Conservation (phyloP, 2,113 vertebrate species). For the Coracopsis vasa region DNA sequence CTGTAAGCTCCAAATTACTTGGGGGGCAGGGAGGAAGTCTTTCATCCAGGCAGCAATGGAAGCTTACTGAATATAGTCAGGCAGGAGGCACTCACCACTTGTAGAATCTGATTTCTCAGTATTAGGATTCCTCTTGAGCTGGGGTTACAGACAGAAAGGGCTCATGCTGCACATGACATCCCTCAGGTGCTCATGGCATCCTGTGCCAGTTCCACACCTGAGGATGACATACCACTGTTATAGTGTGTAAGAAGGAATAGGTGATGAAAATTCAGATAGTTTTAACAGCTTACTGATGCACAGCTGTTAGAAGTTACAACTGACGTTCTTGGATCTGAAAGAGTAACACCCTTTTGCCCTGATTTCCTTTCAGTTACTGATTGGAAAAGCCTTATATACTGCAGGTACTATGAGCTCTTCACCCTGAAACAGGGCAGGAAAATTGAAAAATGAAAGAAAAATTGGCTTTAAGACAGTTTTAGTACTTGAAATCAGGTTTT, state of each 20-base stretch:
- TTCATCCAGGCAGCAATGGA: not conserved
- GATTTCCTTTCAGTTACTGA: not conserved
- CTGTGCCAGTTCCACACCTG: not conserved
- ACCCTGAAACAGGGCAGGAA: rapidly evolving
- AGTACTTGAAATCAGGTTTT: not conserved
- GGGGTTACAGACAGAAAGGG: not conserved
- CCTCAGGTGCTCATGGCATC: not conserved
- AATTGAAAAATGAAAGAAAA: not conserved
- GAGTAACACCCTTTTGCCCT: not conserved
- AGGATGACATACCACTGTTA: not conserved
- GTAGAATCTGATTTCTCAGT: not conserved
- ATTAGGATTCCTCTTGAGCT: not conserved
- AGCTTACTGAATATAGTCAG: not conserved
- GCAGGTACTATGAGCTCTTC: not conserved
- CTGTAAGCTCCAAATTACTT: not conserved
- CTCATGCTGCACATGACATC: not conserved
- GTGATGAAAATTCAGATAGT: not conserved
- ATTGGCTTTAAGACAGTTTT: not conserved
- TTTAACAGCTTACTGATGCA: not conserved
- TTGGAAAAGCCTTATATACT: not conserved
- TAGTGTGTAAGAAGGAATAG: not conserved
- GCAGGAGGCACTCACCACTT: not conserved
- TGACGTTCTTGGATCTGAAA: not conserved
- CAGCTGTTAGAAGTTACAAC: not conserved
- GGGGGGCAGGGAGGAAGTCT: not conserved